A percentile compares a stretch with the other conserved stretches of the same genome.
These are phyloP conservation scores for Diarsia rubi DNA, from an alignment of 2,888 invertebrate species.

Conservation along the genomic window DNA sequence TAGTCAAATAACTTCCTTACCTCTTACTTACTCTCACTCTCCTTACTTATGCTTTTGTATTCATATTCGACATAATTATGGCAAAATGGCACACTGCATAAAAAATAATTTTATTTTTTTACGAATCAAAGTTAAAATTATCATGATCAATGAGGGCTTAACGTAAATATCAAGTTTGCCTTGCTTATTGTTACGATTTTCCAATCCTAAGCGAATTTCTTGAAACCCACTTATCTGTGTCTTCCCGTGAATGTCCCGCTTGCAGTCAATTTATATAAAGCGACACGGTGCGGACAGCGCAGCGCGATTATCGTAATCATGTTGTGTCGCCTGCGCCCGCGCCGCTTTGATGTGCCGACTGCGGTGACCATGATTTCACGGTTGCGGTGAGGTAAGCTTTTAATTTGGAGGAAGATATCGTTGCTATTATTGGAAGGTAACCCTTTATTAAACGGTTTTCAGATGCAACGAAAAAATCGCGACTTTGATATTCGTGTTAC, in stretches of 20 bases:
- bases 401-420: neutral
- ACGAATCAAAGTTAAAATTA: neutral
- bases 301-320: slow-evolving; percentile 78
- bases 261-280: slow-evolving; percentile 67
- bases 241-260: slow-evolving; percentile 53
- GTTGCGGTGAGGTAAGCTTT: neutral
- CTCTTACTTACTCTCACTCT: too few relatives aligned
- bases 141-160: neutral
- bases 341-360: slow-evolving; percentile 75
- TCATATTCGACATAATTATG: neutral
- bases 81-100: too few relatives aligned
- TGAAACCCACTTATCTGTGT: neutral
- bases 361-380: slow-evolving; percentile 63
- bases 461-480: neutral
- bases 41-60: neutral
- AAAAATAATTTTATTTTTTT: neutral
- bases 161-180: neutral
- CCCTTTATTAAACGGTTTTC: neutral
- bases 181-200: neutral
- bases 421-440: neutral
- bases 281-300: slow-evolving; percentile 72
- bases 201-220: neutral
- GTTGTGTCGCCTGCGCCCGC: slow-evolving; percentile 69
- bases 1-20: too few relatives aligned
- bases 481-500: neutral